Evolutionary conservation across 2,888 invertebrate genomes (phyloP).

Genomic region (Schizotus pectinicornis): DNA sequence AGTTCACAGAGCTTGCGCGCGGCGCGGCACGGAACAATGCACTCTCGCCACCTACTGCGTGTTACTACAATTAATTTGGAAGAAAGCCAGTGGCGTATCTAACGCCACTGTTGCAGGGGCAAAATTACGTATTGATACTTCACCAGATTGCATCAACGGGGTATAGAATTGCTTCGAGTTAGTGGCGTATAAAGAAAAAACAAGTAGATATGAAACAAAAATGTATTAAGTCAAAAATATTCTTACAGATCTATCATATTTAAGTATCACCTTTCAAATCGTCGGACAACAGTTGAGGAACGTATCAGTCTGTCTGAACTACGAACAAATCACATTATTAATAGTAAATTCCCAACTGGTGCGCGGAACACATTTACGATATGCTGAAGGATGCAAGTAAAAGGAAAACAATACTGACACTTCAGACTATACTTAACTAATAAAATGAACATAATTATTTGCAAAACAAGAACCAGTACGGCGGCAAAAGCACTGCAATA

Average conservation of each 20-base stretch:
- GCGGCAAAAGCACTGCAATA: conserved; percentile 32
- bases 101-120: too few relatives aligned
- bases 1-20: too few relatives aligned
- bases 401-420: conserved; percentile 31
- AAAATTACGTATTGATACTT: too few relatives aligned
- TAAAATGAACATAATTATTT: conserved; percentile 23
- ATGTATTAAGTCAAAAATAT: conserved; percentile 25
- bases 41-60: too few relatives aligned
- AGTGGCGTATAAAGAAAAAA: background rate
- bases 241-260: conserved; percentile 27
- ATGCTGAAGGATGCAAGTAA: conserved; percentile 32
- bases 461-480: conserved; percentile 27
- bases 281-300: conserved; percentile 22
- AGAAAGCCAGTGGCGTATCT: too few relatives aligned
- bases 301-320: conserved; percentile 29
- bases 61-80: too few relatives aligned
- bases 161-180: background rate
- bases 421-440: conserved; percentile 31
- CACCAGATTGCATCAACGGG: too few relatives aligned
- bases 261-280: conserved; percentile 29
- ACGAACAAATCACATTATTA: conserved; percentile 28
- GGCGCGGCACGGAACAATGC: too few relatives aligned
- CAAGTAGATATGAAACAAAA: conserved; percentile 14
- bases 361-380: conserved; percentile 35
- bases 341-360: conserved; percentile 29